Evolutionary conservation across 2,888 invertebrate species (phyloP).

Genomic region (Drosophila stalkeri): DNA sequence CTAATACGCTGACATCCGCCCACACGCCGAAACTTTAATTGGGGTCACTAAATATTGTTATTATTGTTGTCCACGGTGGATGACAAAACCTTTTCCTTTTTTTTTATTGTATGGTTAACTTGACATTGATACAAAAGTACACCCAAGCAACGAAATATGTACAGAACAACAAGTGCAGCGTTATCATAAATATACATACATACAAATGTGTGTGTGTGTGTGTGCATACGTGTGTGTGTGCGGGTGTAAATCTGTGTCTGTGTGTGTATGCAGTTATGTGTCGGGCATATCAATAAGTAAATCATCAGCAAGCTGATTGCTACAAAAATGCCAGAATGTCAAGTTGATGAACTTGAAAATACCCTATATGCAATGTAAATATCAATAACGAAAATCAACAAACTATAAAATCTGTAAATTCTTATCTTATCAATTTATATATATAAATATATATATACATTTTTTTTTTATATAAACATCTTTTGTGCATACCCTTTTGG

Average conservation of each 20-base stretch:
- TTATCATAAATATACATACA: slow-evolving; percentile 59
- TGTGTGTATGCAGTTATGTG: slow-evolving; percentile 38
- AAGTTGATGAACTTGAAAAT: slow-evolving; percentile 10
- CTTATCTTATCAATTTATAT: not conserved
- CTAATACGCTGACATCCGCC: slow-evolving; percentile 1
- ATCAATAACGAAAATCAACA: not conserved
- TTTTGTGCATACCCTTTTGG: slow-evolving; percentile 8
- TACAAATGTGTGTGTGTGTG: not conserved
- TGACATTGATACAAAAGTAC: slow-evolving; percentile 70
- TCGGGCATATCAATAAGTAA: slow-evolving; percentile 71
- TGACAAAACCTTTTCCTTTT: slow-evolving; percentile 43
- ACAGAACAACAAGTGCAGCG: slow-evolving; percentile 41
- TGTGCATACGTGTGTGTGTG: not conserved
- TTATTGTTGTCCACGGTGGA: slow-evolving; percentile 48
- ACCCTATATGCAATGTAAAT: slow-evolving; percentile 9
- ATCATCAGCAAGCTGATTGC: slow-evolving; percentile 48
- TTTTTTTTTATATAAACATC: not conserved
- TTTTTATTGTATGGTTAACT: slow-evolving; percentile 67
- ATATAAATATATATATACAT: too few relatives aligned
- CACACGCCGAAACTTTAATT: slow-evolving; percentile 34
- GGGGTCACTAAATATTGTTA: slow-evolving; percentile 56
- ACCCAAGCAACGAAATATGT: slow-evolving; percentile 19
- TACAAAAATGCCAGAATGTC: slow-evolving; percentile 10
- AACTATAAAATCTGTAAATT: not conserved
- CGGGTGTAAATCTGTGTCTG: not conserved